Percentiles rank a stretch among this genome's conserved stretches.
These are phyloP conservation scores for Eudasyphora cyanicolor DNA, from an alignment of 2,888 invertebrate species.

Conservation along the genomic window DNA sequence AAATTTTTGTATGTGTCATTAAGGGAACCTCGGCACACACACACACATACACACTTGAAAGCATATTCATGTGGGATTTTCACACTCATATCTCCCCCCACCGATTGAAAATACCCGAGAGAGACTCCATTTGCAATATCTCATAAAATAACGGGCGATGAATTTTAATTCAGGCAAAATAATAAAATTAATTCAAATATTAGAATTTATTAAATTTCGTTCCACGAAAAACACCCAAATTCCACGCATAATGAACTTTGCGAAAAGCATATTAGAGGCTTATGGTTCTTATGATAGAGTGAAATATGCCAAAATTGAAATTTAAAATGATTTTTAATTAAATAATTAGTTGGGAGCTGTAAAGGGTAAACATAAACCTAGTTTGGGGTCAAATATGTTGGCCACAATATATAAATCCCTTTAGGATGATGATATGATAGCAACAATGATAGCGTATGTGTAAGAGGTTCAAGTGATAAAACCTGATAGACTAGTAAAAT, in stretches of 20 bases:
- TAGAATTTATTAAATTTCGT: constrained; percentile 48
- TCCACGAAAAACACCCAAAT: neutral
- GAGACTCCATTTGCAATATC: neutral
- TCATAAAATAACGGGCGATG: constrained; percentile 47
- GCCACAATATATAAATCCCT: too few relatives aligned
- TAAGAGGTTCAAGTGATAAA: too few relatives aligned
- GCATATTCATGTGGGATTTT: constrained; percentile 10
- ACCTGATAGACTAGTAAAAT: too few relatives aligned
- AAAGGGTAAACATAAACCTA: too few relatives aligned
- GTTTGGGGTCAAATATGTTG: too few relatives aligned
- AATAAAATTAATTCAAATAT: constrained; percentile 62
- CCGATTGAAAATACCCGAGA: constrained; percentile 1
- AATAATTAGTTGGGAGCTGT: neutral
- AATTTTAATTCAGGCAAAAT: constrained; percentile 60
- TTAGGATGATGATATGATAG: too few relatives aligned
- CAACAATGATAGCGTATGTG: too few relatives aligned
- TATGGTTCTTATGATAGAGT: neutral
- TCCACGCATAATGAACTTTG: neutral
- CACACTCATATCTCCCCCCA: constrained; percentile 26
- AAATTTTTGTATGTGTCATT: constrained; percentile 49
- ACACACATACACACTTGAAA: constrained; percentile 33
- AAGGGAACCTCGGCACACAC: constrained; percentile 9
- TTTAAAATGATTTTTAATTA: neutral
- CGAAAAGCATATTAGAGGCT: neutral
- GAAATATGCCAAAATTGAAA: neutral